A percentile compares a stretch with the other conserved stretches of the same genome.
phyloP scores from a whole-genome alignment of 2,888 invertebrate genomes.

The Microdon myrmicae region DNA sequence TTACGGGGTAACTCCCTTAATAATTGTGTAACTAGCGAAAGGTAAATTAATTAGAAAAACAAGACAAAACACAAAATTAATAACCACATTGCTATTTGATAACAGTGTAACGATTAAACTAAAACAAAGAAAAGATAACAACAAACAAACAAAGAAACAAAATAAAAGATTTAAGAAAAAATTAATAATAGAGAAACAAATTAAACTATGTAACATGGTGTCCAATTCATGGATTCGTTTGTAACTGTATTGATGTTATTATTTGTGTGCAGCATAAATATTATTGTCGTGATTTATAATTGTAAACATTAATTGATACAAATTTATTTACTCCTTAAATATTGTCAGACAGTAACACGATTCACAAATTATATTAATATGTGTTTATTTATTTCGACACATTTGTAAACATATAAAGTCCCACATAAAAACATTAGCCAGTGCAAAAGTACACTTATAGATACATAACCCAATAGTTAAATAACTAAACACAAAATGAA shows the following conservation, averaged over 20 bases:
- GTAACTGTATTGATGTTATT: slow-evolving; percentile 55
- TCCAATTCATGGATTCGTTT: too few relatives aligned
- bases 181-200: too few relatives aligned
- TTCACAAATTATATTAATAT: too few relatives aligned
- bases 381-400: slow-evolving; percentile 38
- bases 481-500: too few relatives aligned
- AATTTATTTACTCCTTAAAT: slow-evolving; percentile 19
- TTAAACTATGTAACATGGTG: too few relatives aligned
- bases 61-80: slow-evolving; percentile 27
- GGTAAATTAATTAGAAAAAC: slow-evolving; percentile 41
- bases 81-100: slow-evolving; percentile 23
- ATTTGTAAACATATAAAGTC: slow-evolving; percentile 17
- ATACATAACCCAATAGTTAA: slow-evolving; percentile 38
- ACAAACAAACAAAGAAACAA: slow-evolving; percentile 12
- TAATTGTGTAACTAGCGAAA: too few relatives aligned
- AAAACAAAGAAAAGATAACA: slow-evolving; percentile 15
- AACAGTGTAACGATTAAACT: slow-evolving; percentile 19
- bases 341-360: slow-evolving; percentile 21
- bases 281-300: slow-evolving; percentile 28
- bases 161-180: slow-evolving; percentile 54
- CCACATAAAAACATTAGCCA: slow-evolving; percentile 6
- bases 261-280: slow-evolving; percentile 35
- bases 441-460: slow-evolving; percentile 21
- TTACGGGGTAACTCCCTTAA: slow-evolving; percentile 55
- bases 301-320: too few relatives aligned